These are phyloP conservation scores for Cacoxenus indagator DNA, from an alignment of 2,888 invertebrate species.

Conservation along the genomic window DNA sequence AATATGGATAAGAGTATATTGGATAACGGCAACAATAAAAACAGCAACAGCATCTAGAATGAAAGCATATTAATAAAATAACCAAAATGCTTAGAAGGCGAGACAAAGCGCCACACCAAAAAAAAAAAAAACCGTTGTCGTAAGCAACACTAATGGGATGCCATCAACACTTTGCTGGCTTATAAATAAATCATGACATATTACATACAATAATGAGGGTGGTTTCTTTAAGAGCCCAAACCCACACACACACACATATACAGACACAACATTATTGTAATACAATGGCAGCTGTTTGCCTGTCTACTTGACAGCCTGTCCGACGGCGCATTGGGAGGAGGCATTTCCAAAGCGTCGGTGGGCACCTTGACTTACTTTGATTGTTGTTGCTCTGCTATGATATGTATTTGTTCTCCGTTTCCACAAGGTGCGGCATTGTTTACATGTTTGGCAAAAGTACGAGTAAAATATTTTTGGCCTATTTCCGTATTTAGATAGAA, in stretches of 20 bases:
- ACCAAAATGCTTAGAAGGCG: not conserved
- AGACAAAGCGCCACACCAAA: not conserved
- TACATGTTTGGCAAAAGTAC: too few relatives aligned
- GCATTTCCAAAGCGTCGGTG: not conserved
- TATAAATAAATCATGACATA: conserved; percentile 57
- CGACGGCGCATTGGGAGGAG: too few relatives aligned
- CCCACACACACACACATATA: not conserved
- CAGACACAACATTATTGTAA: not conserved
- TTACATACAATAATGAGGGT: conserved; percentile 43
- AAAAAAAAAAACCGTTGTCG: not conserved
- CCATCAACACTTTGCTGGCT: conserved; percentile 41
- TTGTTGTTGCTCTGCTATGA: too few relatives aligned
- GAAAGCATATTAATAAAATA: not conserved
- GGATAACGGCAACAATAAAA: conserved; percentile 6
- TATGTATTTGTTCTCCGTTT: too few relatives aligned
- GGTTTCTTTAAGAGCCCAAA: not conserved
- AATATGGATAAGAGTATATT: conserved; percentile 25
- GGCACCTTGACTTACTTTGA: not conserved
- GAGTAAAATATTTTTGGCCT: too few relatives aligned
- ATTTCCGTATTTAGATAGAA: too few relatives aligned
- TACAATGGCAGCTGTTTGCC: not conserved
- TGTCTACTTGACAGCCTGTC: not conserved
- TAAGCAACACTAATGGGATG: conserved; percentile 6
- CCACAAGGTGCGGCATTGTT: too few relatives aligned
- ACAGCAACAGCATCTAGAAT: not conserved